Base-by-base conservation (phyloP, 2,797 vertebrate genomes). In the Enteromius argenteus region DNA sequence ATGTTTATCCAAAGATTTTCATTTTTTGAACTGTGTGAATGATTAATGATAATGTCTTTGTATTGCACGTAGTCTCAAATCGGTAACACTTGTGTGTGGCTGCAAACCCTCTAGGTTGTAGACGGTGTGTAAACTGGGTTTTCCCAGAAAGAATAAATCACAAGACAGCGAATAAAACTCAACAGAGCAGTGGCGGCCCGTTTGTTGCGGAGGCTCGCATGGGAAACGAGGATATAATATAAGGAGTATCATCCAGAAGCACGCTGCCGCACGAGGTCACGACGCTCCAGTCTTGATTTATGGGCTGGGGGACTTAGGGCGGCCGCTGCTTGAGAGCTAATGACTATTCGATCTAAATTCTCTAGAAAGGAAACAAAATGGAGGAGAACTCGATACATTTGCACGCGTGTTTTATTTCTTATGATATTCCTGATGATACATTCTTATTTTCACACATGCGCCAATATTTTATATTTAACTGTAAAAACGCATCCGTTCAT, bases 231-330 rank as follows among this genome's bases (percentile, higher is more conserved):
- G 90, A 91, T 92, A 92, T 92, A 94, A 96, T 94, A 94, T 93
- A 93, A 95, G 89, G 93, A 95, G 94, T 92, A 93, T 91, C 92
- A 92, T 93, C 92, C 85, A 92, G 91, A 88, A 89, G 86, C 91
- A 92, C 86, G 91, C 88, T 89, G 94, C 94, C 93, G 94, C 91
- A 88, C 94, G 95, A 95, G 94, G 96, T 96, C 94, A 96, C 91
- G 91, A 92, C 89, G 87, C 91, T 90, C 90, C 91, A 86, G 86
- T 86, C 91, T 96, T 87, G 96, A 97, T 97, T 96, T 96, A 94
- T 91, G 94, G 95, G 94, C 94, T 87, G 85, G 83, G 94, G 93
- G 95, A 92, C 91, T 90, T 93, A 78, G 80, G 94, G 93, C 93
- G 88, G 89, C 87, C 92, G 87, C 90, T 91, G 93, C 85, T 81